phyloP scores from a whole-genome alignment of 1,140 invertebrate species.

The Diachasma alloeum region DNA sequence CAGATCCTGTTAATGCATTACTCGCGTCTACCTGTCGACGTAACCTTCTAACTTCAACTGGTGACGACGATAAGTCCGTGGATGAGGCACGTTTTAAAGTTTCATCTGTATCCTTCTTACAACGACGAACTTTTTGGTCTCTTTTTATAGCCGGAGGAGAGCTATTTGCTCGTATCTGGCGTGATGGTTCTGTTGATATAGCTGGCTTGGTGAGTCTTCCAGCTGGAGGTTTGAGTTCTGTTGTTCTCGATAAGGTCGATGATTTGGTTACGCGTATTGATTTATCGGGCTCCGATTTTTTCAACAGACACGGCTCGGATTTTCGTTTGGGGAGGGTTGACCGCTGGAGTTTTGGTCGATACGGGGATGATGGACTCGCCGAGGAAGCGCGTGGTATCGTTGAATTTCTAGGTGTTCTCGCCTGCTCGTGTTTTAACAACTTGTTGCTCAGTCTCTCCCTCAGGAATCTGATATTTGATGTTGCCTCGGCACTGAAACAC shows the following conservation, averaged over 20 bases:
- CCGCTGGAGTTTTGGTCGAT: slow-evolving; percentile 11
- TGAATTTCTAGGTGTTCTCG: slow-evolving; percentile 48
- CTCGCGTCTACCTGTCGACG: slow-evolving; percentile 21
- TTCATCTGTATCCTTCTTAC: slow-evolving; percentile 50
- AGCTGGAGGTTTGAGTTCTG: background rate
- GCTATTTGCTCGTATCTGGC: slow-evolving; percentile 3
- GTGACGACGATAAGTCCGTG: slow-evolving; percentile 64
- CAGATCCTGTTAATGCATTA: slow-evolving; percentile 21
- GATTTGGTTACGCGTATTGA: slow-evolving; percentile 11
- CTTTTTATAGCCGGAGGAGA: slow-evolving; percentile 29
- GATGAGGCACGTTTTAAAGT: slow-evolving; percentile 58
- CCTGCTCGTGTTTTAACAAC: slow-evolving; percentile 59
- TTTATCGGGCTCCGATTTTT: slow-evolving; percentile 23
- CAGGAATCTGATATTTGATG: slow-evolving; percentile 67
- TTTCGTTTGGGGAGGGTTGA: slow-evolving; percentile 37
- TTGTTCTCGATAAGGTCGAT: background rate
- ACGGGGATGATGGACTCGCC: slow-evolving; percentile 37
- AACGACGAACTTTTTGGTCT: slow-evolving; percentile 34
- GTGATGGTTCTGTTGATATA: slow-evolving; percentile 2
- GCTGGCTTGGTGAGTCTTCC: background rate
- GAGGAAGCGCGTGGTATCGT: slow-evolving; percentile 51
- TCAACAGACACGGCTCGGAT: slow-evolving; percentile 40
- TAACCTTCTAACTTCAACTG: slow-evolving; percentile 69
- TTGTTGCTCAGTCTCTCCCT: slow-evolving; percentile 70
- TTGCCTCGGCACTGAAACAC: slow-evolving; percentile 64